Percentiles rank a stretch among this genome's conserved stretches.
phyloP scores from a whole-genome alignment of 2,888 invertebrate species.

The Crossocerus cetratus region DNA sequence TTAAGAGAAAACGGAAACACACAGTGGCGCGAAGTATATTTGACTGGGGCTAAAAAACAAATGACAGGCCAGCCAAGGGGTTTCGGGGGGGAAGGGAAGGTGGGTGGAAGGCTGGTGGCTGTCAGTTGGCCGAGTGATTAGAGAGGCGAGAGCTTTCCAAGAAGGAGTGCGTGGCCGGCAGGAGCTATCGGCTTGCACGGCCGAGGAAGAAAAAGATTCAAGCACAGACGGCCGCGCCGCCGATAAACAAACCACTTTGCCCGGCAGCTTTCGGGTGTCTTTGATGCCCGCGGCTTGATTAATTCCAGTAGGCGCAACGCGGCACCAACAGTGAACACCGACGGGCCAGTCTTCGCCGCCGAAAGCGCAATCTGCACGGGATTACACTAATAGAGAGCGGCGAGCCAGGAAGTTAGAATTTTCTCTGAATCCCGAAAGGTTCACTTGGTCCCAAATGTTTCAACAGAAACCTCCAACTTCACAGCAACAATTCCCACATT shows the following conservation, averaged over 20 bases:
- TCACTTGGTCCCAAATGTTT: no score
- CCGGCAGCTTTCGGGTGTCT: constrained; percentile 64
- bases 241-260: constrained; percentile 72
- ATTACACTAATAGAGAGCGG: no score
- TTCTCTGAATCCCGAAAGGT: no score
- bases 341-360: no score
- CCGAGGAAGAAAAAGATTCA: constrained; percentile 50
- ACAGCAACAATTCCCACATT: no score
- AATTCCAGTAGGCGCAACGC: constrained; percentile 67
- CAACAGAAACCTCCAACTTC: no score
- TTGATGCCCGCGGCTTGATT: constrained; percentile 74
- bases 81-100: no score
- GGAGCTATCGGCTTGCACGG: constrained; percentile 47
- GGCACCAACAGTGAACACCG: constrained; percentile 12
- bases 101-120: constrained; percentile 56
- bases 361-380: no score
- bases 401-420: no score
- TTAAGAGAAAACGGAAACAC: constrained; percentile 2
- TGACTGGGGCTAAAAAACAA: constrained; percentile 17
- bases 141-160: constrained; percentile 61
- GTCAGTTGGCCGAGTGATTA: constrained; percentile 65
- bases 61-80: constrained; percentile 19
- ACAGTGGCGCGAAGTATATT: constrained; percentile 15
- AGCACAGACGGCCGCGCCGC: constrained; percentile 52
- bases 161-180: constrained; percentile 53